These are phyloP conservation scores for Papilio gigon DNA, from an alignment of 2,888 invertebrate genomes.

Conservation along the genomic window DNA sequence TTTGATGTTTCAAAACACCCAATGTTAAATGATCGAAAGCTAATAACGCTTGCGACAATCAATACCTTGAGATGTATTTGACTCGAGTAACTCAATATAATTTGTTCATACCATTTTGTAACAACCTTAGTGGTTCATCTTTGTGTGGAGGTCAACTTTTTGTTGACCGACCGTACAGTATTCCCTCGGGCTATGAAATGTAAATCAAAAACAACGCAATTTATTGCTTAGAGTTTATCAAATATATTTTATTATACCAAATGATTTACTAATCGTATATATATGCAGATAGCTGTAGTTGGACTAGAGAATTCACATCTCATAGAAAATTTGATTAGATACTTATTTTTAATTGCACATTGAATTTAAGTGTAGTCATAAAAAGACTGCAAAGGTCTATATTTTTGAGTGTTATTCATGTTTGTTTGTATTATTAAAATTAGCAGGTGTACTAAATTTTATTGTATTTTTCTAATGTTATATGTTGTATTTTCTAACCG, in stretches of 20 bases:
- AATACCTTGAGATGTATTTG: constrained; percentile 13
- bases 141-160: constrained; percentile 2
- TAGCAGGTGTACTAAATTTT: not conserved
- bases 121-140: not conserved
- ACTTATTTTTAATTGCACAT: not conserved
- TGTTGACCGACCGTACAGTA: not conserved
- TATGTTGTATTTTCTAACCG: too few species aligned
- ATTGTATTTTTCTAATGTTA: not conserved
- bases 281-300: not conserved
- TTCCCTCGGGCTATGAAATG: constrained; percentile 11
- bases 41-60: constrained; percentile 5
- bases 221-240: not conserved
- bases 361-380: not conserved
- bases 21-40: not conserved
- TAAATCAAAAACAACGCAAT: not conserved
- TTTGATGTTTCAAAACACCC: constrained; percentile 6
- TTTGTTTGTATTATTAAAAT: too few species aligned
- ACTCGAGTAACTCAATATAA: constrained; percentile 13
- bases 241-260: not conserved
- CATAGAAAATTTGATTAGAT: too few species aligned
- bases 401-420: not conserved
- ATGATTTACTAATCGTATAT: not conserved
- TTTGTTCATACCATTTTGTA: constrained; percentile 20
- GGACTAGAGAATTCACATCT: not conserved
- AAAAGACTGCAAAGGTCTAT: not conserved